These are phyloP conservation scores for Philhelius pedissequus DNA, from an alignment of 2,888 invertebrate species.

Conservation along the genomic window DNA sequence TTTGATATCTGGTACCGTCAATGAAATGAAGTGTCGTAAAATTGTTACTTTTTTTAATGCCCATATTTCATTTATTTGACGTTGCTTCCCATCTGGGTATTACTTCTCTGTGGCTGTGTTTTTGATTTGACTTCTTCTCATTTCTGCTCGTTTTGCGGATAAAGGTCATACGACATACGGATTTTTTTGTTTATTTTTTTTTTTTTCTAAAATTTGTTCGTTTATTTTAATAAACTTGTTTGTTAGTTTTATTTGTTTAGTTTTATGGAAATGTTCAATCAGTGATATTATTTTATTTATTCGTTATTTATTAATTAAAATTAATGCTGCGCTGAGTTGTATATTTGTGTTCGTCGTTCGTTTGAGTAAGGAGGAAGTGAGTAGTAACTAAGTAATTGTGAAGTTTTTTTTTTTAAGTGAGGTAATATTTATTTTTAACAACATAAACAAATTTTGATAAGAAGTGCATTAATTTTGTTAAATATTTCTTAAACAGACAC, in stretches of 20 bases:
- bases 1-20: no score
- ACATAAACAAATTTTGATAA: not conserved
- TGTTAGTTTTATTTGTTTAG: not conserved
- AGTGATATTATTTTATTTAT: not conserved
- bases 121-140: not conserved
- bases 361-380: not conserved
- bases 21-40: no score
- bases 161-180: no score
- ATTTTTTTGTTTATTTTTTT: not conserved
- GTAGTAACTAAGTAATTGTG: not conserved
- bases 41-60: no score
- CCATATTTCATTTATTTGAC: no score
- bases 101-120: no score
- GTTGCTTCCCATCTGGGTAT: no score
- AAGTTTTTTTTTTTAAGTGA: not conserved
- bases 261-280: not conserved
- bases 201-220: not conserved
- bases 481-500: not conserved
- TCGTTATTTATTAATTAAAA: not conserved
- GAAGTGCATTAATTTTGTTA: not conserved
- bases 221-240: not conserved
- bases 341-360: not conserved
- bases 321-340: not conserved
- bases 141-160: not conserved
- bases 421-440: not conserved